Conservation (phyloP, 1,140 invertebrate genomes). For the Glomeris maerens region DNA sequence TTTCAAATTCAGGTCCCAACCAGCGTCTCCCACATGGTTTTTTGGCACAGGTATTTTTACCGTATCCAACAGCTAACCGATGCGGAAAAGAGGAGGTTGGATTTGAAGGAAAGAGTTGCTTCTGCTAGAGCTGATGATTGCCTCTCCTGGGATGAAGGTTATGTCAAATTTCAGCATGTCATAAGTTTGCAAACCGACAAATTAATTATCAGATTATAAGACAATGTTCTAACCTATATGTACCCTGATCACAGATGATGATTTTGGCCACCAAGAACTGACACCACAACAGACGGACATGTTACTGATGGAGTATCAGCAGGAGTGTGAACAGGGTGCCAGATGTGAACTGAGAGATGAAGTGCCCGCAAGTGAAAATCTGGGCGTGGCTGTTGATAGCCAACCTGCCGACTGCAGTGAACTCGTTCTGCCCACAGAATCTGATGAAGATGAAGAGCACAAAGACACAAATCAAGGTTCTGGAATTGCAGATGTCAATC, state of each 20-base stretch:
- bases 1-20: constrained; percentile 30
- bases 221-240: background rate
- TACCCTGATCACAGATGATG: constrained; percentile 3
- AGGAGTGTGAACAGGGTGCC: constrained; percentile 6
- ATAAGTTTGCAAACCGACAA: background rate
- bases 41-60: constrained; percentile 38
- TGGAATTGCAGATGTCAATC: no score
- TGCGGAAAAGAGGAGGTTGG: constrained; percentile 30
- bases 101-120: constrained; percentile 22
- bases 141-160: constrained; percentile 21
- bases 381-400: no score
- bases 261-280: background rate
- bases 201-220: background rate
- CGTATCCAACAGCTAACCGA: constrained; percentile 30
- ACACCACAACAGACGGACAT: background rate
- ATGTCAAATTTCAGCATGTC: constrained; percentile 1
- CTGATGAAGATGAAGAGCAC: no score
- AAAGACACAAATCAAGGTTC: no score
- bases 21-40: constrained; percentile 32
- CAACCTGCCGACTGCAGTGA: no score
- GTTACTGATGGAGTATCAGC: constrained; percentile 4
- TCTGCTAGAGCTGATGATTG: constrained; percentile 11
- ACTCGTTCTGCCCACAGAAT: no score
- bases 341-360: no score
- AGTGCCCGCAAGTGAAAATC: no score